Evolutionary conservation across 1,140 invertebrate species (phyloP).

Genomic region (Oscheius sp.): DNA sequence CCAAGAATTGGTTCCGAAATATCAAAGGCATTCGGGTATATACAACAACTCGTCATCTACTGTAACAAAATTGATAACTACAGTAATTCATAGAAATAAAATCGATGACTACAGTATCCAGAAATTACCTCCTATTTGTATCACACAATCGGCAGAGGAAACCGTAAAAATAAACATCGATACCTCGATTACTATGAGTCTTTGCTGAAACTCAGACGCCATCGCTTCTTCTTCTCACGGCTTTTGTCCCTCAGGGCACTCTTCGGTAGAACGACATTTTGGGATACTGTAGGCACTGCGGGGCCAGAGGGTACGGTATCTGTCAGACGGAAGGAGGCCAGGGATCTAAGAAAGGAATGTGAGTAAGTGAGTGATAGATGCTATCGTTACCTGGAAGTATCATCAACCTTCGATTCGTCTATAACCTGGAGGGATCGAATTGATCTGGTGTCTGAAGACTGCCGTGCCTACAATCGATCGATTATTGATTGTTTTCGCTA

Average conservation of each 20-base stretch:
- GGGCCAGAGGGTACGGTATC: constrained; percentile 15
- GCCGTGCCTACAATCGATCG: background rate
- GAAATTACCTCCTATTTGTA: too few relatives aligned
- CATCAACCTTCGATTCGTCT: constrained; percentile 11
- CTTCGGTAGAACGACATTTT: constrained; percentile 26
- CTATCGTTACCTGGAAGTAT: constrained; percentile 13
- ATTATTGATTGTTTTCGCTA: too few relatives aligned
- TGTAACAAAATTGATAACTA: too few relatives aligned
- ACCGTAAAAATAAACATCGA: background rate
- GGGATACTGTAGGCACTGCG: constrained; percentile 11
- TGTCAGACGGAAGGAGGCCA: constrained; percentile 22
- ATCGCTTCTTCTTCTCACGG: constrained; percentile 30
- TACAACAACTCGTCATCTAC: too few relatives aligned
- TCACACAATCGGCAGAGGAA: too few relatives aligned
- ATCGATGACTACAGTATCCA: too few relatives aligned
- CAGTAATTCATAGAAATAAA: too few relatives aligned
- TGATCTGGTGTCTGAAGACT: constrained; percentile 8
- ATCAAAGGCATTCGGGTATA: too few relatives aligned
- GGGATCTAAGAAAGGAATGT: constrained; percentile 7
- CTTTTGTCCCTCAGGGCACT: constrained; percentile 21
- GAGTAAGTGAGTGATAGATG: background rate
- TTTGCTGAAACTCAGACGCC: constrained; percentile 29
- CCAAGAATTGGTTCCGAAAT: too few relatives aligned
- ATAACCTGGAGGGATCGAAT: constrained; percentile 1
- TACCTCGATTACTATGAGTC: constrained; percentile 22